phyloP scores from a whole-genome alignment of 2,888 invertebrate genomes.

The Argynnis bischoffii region DNA sequence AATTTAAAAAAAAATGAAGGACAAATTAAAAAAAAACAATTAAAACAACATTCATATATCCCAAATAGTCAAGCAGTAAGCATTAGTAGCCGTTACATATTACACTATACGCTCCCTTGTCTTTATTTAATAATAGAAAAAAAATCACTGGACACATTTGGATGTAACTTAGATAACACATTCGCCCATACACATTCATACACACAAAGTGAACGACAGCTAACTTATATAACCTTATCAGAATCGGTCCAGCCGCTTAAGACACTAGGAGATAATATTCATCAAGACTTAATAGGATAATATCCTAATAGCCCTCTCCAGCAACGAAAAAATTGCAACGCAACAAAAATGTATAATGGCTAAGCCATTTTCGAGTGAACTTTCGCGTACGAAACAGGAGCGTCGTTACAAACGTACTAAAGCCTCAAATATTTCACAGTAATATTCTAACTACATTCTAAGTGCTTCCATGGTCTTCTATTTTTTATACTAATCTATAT shows the following conservation, averaged over 20 bases:
- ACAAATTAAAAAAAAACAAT: slow-evolving; percentile 10
- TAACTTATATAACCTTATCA: too few relatives aligned
- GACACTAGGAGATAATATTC: slow-evolving; percentile 29
- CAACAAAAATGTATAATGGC: slow-evolving; percentile 25
- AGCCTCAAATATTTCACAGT: slow-evolving; percentile 64
- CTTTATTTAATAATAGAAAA: slow-evolving; percentile 13
- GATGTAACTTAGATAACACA: slow-evolving; percentile 28
- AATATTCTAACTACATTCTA: slow-evolving; percentile 64
- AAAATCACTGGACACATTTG: slow-evolving; percentile 32
- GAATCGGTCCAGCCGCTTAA: slow-evolving; percentile 36
- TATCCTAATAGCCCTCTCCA: too few relatives aligned
- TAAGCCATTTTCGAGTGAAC: slow-evolving; percentile 39
- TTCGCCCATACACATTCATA: slow-evolving; percentile 20
- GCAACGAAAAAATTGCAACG: neutral
- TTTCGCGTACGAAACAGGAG: slow-evolving; percentile 37
- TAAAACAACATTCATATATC: neutral
- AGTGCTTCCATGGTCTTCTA: slow-evolving; percentile 59
- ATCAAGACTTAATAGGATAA: too few relatives aligned
- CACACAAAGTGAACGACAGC: slow-evolving; percentile 5
- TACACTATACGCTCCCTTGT: slow-evolving; percentile 26
- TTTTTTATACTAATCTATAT: slow-evolving; percentile 42
- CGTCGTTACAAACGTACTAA: slow-evolving; percentile 43
- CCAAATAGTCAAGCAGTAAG: slow-evolving; percentile 13
- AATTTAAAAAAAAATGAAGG: slow-evolving; percentile 1
- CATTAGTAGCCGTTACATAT: slow-evolving; percentile 15